phyloP scores from a whole-genome alignment of 2,797 vertebrate species.

The Periophthalmus magnuspinnatus region DNA sequence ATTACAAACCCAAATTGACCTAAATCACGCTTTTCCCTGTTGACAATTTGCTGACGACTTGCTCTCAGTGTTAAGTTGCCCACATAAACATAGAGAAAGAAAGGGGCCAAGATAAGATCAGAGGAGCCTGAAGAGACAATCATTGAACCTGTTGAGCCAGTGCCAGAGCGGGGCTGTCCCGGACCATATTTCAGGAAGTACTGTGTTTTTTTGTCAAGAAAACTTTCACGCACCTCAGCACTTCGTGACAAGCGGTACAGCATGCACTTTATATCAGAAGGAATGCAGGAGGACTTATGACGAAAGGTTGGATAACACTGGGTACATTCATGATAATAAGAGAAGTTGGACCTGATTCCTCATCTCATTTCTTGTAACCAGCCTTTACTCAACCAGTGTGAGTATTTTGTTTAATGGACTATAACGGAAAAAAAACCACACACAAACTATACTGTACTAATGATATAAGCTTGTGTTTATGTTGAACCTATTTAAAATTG shows the following conservation, averaged over 20 bases:
- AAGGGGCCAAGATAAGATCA: background rate
- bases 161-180: conserved; percentile 14
- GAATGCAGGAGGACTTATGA: background rate
- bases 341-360: background rate
- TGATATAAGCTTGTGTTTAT: too few relatives aligned
- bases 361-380: background rate
- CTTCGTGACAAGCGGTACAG: conserved; percentile 1
- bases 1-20: background rate
- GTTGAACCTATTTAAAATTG: too few relatives aligned
- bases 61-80: background rate
- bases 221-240: conserved; percentile 15
- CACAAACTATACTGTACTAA: too few relatives aligned
- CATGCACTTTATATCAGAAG: background rate
- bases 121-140: conserved; percentile 26
- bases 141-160: conserved; percentile 55
- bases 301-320: background rate
- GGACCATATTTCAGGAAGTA: conserved; percentile 59
- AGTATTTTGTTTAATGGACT: background rate
- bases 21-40: background rate
- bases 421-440: too few relatives aligned
- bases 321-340: background rate
- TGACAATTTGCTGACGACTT: background rate
- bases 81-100: background rate
- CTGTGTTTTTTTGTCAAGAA: conserved; percentile 2
- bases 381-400: background rate